Evolutionary conservation across 2,797 vertebrate species (phyloP).

Genomic region (Betta splendens): DNA sequence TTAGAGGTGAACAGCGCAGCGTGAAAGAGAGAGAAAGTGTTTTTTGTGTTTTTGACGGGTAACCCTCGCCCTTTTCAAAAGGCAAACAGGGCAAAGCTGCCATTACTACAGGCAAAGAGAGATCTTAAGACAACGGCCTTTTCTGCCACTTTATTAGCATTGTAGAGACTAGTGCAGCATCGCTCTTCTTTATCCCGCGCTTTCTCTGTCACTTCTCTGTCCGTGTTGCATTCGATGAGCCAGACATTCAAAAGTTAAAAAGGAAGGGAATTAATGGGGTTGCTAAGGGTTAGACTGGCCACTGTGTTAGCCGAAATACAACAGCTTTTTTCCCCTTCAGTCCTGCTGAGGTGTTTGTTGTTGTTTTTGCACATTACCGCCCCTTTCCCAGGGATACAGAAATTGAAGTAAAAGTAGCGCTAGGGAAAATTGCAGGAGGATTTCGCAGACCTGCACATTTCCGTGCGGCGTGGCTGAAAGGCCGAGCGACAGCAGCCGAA

Average conservation of each 20-base stretch:
- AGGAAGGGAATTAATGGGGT: constrained; percentile 59
- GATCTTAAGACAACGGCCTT: constrained; percentile 75
- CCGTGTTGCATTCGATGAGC: constrained; percentile 56
- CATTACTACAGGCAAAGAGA: constrained; percentile 65
- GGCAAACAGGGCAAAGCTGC: constrained; percentile 80
- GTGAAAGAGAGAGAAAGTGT: constrained; percentile 73
- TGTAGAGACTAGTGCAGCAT: constrained; percentile 55
- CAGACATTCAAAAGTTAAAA: constrained; percentile 48
- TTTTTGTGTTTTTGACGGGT: constrained; percentile 79
- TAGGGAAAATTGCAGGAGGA: constrained; percentile 77
- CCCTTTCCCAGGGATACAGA: constrained; percentile 53
- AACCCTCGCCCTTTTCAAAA: constrained; percentile 76
- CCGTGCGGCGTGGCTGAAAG: constrained; percentile 57
- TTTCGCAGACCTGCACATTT: constrained; percentile 71
- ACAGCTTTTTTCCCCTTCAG: constrained; percentile 23
- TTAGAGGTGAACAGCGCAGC: constrained; percentile 76
- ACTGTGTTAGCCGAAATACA: constrained; percentile 46
- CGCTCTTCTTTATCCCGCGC: constrained; percentile 50
- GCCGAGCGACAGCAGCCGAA: constrained; percentile 71
- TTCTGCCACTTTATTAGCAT: constrained; percentile 72
- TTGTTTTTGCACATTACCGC: constrained; percentile 46
- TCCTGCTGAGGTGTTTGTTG: constrained; percentile 45
- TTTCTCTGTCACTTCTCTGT: constrained; percentile 51
- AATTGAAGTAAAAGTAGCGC: constrained; percentile 70
- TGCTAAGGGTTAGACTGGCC: constrained; percentile 52